Evolutionary conservation across 2,888 invertebrate genomes (phyloP), one percentile per base, ranked within the genome.

Genomic region (Teinopalpus imperialis): DNA sequence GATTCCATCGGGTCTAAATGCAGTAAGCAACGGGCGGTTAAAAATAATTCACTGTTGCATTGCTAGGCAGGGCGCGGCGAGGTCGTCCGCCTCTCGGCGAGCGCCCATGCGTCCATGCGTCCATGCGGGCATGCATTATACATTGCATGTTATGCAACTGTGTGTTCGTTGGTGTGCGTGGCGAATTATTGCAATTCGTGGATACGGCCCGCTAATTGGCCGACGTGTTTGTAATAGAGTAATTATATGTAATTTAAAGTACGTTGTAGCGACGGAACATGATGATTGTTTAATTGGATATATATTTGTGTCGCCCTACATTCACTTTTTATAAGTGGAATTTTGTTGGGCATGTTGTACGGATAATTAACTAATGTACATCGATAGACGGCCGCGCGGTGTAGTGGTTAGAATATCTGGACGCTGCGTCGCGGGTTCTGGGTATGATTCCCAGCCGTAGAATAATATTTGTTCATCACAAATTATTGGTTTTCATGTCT

Each of bases 41-140:
- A 31, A 44, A 44, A 44, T 37, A 31, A 41, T 16, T 24, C 9
- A 2, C 42, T 7, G 12, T 27, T 37, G 52, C 56, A 55, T 56
- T 47, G 49, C 54, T 23, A 8, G 12, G 13, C 39, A 21, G 46
- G 60, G 60, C 55, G 58, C 46, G 54, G 54, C 60, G 53, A 60
- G 60, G 60, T 48, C 56, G 49, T 34, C 54, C 39, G 41, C 47
- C 49, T 16, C 39, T 42, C 51, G 9, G 39, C 21, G 20, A 23
- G 31, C 27, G 30, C 27, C 8, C 14, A 21, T 41, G 35, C n/a
- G n/a, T n/a, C n/a, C n/a, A n/a, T n/a, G n/a, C n/a, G n/a, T n/a
- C n/a, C n/a, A n/a, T n/a, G n/a, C n/a, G n/a, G n/a, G 30, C 42
- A 24, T 48, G 47, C 48, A 37, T 48, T 46, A 58, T 53, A 53